phyloP scores from a whole-genome alignment of 2,113 vertebrate species.

The Zapus hudsonius region DNA sequence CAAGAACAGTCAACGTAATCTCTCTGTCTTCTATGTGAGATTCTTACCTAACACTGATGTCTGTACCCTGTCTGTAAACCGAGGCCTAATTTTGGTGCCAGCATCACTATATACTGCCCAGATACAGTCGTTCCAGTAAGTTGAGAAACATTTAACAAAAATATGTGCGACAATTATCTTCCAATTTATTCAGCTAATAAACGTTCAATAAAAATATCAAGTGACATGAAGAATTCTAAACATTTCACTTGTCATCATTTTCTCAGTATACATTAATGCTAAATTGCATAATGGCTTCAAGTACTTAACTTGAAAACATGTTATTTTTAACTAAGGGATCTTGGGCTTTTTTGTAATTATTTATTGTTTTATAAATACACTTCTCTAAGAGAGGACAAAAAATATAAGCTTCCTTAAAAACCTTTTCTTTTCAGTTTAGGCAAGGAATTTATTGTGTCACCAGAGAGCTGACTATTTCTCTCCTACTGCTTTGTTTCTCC shows the following conservation, averaged over 20 bases:
- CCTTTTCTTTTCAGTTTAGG: not conserved
- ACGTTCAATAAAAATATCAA: not conserved
- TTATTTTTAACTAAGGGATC: not conserved
- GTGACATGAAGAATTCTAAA: not conserved
- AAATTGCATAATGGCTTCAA: not conserved
- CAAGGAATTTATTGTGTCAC: slow-evolving; percentile 37
- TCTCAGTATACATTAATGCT: not conserved
- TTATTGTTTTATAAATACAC: not conserved
- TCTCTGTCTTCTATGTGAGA: not conserved
- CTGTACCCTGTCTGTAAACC: not conserved
- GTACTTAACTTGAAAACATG: not conserved
- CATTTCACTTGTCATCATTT: not conserved
- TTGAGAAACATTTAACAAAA: not conserved
- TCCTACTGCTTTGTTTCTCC: slow-evolving; percentile 26
- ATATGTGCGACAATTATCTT: not conserved
- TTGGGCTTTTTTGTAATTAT: not conserved
- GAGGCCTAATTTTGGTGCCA: not conserved
- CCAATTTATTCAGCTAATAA: not conserved
- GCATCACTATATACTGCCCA: not conserved
- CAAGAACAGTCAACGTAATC: too few relatives aligned
- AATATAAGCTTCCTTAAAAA: slow-evolving; percentile 35
- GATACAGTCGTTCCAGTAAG: not conserved
- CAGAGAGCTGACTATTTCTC: not conserved
- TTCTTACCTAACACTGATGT: not conserved
- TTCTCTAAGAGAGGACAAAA: not conserved